These are phyloP conservation scores for Chelmon rostratus DNA, from an alignment of 2,797 vertebrate species.

Conservation along the genomic window DNA sequence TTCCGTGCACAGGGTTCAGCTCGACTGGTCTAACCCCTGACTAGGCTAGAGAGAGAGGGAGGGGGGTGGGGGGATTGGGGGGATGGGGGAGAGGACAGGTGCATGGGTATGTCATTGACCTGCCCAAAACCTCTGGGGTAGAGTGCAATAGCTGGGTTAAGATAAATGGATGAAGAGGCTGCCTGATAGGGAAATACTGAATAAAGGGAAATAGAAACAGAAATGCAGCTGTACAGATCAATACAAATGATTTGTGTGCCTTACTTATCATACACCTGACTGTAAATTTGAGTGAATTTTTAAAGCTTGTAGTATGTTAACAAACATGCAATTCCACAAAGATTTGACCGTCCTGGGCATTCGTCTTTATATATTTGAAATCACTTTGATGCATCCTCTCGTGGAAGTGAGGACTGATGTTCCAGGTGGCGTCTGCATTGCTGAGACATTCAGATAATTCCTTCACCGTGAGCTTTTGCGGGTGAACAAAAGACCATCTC, in stretches of 20 bases:
- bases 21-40: slow-evolving; percentile 43
- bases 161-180: slow-evolving; percentile 38
- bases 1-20: slow-evolving; percentile 60
- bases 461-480: slow-evolving; percentile 1
- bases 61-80: neutral
- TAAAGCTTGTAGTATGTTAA: neutral
- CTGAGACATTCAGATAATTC: slow-evolving; percentile 45
- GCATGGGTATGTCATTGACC: slow-evolving; percentile 47
- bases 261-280: neutral
- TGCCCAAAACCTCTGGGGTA: slow-evolving; percentile 30
- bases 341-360: neutral
- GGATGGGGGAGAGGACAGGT: neutral
- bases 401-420: slow-evolving; percentile 35
- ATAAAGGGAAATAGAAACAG: neutral
- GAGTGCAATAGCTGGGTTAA: slow-evolving; percentile 41
- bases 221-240: slow-evolving; percentile 5
- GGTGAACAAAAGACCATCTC: slow-evolving; percentile 39
- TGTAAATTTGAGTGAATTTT: slow-evolving; percentile 22
- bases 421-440: slow-evolving; percentile 12
- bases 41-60: slow-evolving; percentile 6
- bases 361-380: slow-evolving; percentile 28
- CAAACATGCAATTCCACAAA: slow-evolving; percentile 19
- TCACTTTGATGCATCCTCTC: neutral
- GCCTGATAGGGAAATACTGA: neutral
- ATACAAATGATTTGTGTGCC: slow-evolving; percentile 21